Evolutionary conservation across 1,140 invertebrate species (phyloP).

Genomic region (Phenacoccus solenopsis): DNA sequence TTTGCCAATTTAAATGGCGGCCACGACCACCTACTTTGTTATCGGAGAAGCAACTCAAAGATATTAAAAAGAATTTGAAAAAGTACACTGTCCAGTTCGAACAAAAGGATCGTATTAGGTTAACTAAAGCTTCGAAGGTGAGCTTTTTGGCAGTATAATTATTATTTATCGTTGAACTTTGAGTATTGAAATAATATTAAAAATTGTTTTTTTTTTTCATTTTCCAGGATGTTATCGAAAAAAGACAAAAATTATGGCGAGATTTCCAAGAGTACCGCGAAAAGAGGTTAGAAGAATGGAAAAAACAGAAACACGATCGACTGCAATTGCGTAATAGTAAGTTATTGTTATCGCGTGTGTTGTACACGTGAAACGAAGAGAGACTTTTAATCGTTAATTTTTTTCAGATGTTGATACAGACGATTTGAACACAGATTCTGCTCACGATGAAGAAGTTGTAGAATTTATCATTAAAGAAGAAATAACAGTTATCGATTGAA

Average conservation of each 20-base stretch:
- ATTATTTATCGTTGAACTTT: background rate
- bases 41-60: constrained; percentile 65
- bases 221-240: constrained; percentile 76
- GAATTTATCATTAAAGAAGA: constrained; percentile 98
- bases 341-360: constrained; percentile 31
- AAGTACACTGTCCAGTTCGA: constrained; percentile 94
- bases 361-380: no score
- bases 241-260: constrained; percentile 76
- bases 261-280: constrained; percentile 71
- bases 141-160: constrained; percentile 18
- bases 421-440: constrained; percentile 68
- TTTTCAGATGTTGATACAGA: constrained; percentile 82
- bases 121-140: constrained; percentile 86
- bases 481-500: constrained; percentile 54
- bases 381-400: constrained; percentile 20
- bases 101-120: constrained; percentile 83
- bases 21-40: constrained; percentile 82
- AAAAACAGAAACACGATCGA: constrained; percentile 58
- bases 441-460: constrained; percentile 87
- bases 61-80: constrained; percentile 97
- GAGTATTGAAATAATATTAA: background rate
- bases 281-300: constrained; percentile 59
- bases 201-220: constrained; percentile 8
- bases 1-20: constrained; percentile 92
- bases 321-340: constrained; percentile 75